Evolutionary conservation across 2,888 invertebrate genomes (phyloP).

Genomic region (Conus canariensis): DNA sequence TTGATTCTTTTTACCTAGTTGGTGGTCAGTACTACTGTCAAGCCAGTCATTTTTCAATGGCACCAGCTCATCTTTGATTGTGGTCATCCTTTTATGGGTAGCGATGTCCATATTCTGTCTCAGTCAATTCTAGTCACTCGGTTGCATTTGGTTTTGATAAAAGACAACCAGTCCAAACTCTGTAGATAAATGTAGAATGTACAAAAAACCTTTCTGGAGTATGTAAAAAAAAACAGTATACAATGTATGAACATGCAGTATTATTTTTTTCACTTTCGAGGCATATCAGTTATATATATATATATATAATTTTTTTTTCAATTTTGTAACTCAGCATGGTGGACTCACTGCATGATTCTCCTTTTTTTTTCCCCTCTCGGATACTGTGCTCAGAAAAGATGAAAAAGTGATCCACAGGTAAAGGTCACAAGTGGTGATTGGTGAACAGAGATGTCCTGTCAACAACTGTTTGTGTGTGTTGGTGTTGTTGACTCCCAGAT

Average conservation of each 20-base stretch:
- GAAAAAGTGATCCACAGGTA: too few relatives aligned
- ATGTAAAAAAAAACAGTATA: background rate
- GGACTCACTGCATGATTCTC: too few relatives aligned
- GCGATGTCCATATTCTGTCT: background rate
- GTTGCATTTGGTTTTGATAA: background rate
- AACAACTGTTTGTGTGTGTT: background rate
- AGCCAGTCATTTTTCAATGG: background rate
- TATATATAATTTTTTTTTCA: background rate
- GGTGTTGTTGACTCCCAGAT: background rate
- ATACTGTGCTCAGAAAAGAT: too few relatives aligned
- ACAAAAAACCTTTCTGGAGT: background rate
- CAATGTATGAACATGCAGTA: background rate
- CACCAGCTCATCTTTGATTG: too few relatives aligned
- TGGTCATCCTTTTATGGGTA: too few relatives aligned
- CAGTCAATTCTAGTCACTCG: background rate
- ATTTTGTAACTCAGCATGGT: too few relatives aligned
- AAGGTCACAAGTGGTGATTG: too few relatives aligned
- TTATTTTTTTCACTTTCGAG: background rate
- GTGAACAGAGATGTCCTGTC: too few relatives aligned
- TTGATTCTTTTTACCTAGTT: too few relatives aligned
- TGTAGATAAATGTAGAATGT: background rate
- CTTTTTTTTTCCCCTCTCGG: background rate
- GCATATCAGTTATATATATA: background rate
- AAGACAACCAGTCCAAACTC: background rate
- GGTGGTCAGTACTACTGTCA: too few relatives aligned